Percentiles rank a stretch among this genome's conserved stretches.
phyloP scores from a whole-genome alignment of 2,888 invertebrate species.

The Copidosoma aretas region DNA sequence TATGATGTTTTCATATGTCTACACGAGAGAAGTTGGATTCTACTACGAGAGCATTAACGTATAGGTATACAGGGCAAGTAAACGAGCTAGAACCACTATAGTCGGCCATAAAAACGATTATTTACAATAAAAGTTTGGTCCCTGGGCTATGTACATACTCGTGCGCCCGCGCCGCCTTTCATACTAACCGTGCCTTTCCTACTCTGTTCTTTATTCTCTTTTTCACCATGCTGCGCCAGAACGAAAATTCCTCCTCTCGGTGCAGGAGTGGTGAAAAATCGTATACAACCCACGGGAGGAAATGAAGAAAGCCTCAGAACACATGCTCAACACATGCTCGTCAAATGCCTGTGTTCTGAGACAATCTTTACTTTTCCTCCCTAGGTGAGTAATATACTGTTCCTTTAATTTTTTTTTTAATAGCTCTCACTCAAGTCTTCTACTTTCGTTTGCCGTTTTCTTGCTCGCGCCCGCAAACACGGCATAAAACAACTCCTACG shows the following conservation, averaged over 20 bases:
- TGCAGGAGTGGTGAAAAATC: no score
- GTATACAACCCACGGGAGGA: no score
- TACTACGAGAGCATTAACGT: neutral
- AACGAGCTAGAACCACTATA: conserved; percentile 59
- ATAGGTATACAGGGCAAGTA: conserved; percentile 47
- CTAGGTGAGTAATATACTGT: no score
- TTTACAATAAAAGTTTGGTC: conserved; percentile 36
- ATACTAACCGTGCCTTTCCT: neutral
- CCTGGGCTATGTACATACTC: conserved; percentile 26
- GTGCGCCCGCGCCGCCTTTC: conserved; percentile 2
- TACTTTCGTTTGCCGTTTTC: conserved; percentile 27
- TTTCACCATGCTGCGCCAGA: no score
- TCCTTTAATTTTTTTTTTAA: conserved; percentile 43
- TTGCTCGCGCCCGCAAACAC: conserved; percentile 5
- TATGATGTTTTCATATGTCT: conserved; percentile 1
- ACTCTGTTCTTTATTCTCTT: no score
- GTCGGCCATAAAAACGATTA: conserved; percentile 50
- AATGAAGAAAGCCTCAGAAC: no score
- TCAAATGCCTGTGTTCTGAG: no score
- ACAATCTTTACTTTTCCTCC: no score
- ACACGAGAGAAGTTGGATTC: no score
- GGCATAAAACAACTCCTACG: conserved; percentile 42
- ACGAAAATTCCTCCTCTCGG: no score
- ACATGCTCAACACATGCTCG: no score
- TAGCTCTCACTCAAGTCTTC: conserved; percentile 37